These are phyloP conservation scores for Poeciliopsis presidionis DNA, from an alignment of 2,797 vertebrate species.

Conservation along the genomic window DNA sequence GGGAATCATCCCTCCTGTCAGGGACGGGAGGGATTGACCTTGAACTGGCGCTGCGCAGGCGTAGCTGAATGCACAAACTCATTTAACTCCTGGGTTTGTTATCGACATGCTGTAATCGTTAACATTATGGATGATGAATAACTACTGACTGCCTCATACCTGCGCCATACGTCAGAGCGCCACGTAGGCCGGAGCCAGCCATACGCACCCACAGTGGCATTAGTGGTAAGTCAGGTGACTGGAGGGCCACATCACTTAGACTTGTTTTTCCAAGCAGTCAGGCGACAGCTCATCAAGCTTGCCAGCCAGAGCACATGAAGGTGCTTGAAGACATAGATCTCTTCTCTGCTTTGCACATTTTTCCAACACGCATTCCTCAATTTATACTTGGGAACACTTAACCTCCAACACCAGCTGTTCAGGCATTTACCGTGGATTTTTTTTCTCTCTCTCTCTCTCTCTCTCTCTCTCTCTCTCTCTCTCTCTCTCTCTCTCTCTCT, in stretches of 20 bases:
- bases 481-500: neutral
- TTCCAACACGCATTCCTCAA: conserved; percentile 26
- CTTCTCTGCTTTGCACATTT: conserved; percentile 22
- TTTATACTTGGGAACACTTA: conserved; percentile 57
- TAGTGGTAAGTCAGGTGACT: conserved; percentile 62
- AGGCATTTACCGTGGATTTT: conserved; percentile 41
- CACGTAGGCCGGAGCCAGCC: conserved; percentile 1
- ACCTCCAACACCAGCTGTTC: conserved; percentile 57
- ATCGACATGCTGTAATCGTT: conserved; percentile 84
- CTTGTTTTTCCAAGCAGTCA: conserved; percentile 65
- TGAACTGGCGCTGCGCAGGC: conserved; percentile 77
- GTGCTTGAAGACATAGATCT: conserved; percentile 64
- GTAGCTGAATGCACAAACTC: conserved; percentile 83
- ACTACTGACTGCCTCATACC: conserved; percentile 75
- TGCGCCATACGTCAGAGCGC: conserved; percentile 58
- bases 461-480: neutral
- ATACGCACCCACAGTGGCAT: conserved; percentile 9
- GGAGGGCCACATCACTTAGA: conserved; percentile 61
- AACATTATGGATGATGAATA: conserved; percentile 84
- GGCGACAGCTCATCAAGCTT: conserved; percentile 54
- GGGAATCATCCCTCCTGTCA: conserved; percentile 82
- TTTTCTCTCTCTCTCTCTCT: neutral
- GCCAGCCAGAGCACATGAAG: conserved; percentile 38
- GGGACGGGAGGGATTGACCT: conserved; percentile 73
- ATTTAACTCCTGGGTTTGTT: conserved; percentile 82